Conservation (phyloP, 2,797 vertebrate genomes). For the Mormyrus proboscirostris region DNA sequence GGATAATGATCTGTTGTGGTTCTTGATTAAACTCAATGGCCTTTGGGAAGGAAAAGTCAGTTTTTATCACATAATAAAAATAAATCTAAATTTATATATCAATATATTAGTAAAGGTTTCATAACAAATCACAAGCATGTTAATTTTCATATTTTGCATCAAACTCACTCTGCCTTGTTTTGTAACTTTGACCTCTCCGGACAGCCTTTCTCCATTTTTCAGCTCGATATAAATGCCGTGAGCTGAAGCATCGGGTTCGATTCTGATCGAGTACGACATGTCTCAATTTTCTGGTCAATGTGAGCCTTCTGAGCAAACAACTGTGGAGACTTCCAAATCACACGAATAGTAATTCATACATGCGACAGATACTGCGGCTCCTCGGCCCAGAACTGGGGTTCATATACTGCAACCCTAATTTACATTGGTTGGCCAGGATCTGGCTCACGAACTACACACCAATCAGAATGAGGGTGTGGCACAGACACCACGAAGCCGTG, state of each 20-base stretch:
- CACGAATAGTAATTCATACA: neutral
- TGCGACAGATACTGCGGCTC: fast-evolving
- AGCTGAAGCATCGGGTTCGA: neutral
- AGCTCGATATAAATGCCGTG: neutral
- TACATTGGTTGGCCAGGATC: neutral
- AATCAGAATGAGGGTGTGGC: neutral
- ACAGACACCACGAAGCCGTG: neutral
- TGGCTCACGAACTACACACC: neutral
- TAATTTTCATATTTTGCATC: neutral
- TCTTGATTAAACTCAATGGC: neutral
- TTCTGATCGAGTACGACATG: neutral
- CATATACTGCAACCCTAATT: neutral
- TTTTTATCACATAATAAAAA: neutral
- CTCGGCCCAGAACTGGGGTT: neutral
- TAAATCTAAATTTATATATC: neutral
- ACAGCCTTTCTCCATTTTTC: neutral
- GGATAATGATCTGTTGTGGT: neutral
- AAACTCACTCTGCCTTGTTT: neutral
- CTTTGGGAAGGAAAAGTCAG: neutral
- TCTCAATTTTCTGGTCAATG: neutral
- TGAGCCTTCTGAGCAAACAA: neutral
- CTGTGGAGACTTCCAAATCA: neutral
- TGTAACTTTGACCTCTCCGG: neutral
- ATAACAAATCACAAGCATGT: neutral
- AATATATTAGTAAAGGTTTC: neutral